These are phyloP conservation scores for Drosophila azteca DNA, from an alignment of 1,140 invertebrate genomes.

Conservation along the genomic window DNA sequence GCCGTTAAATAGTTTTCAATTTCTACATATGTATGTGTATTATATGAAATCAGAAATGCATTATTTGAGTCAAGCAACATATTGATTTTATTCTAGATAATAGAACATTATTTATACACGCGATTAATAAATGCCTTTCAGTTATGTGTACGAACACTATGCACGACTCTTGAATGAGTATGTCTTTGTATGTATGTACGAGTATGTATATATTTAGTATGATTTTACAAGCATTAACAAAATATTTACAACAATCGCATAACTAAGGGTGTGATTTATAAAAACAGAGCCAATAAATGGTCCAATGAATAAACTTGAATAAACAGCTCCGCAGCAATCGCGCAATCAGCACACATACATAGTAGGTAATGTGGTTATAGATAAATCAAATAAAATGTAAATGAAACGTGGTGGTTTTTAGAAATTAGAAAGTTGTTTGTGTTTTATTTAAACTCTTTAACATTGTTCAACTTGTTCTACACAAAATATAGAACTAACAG, in stretches of 20 bases:
- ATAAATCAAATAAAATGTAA: constrained; percentile 4
- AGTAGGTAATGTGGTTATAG: background rate
- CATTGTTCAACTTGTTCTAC: constrained; percentile 62
- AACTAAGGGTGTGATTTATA: too few species aligned
- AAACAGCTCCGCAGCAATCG: too few species aligned
- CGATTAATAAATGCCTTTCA: constrained; percentile 17
- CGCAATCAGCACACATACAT: too few species aligned
- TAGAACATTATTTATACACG: constrained; percentile 45
- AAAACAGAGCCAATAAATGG: constrained; percentile 2
- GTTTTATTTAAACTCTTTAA: constrained; percentile 64
- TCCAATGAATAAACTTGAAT: too few species aligned
- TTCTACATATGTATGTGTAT: background rate
- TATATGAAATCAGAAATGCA: constrained; percentile 43
- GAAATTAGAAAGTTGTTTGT: constrained; percentile 67
- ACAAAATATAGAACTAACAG: constrained; percentile 72
- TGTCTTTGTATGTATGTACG: constrained; percentile 19
- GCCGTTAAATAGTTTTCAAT: constrained; percentile 74
- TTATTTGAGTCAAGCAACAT: constrained; percentile 73
- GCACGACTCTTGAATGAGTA: constrained; percentile 8
- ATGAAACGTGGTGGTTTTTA: constrained; percentile 35
- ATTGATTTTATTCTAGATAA: constrained; percentile 64
- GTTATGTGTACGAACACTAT: constrained; percentile 15
- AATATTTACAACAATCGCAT: constrained; percentile 61
- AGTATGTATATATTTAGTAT: constrained; percentile 19
- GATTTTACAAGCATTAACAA: constrained; percentile 52